Base-by-base conservation (phyloP, 2,113 vertebrate genomes). In the Larimichthys polyactis region DNA sequence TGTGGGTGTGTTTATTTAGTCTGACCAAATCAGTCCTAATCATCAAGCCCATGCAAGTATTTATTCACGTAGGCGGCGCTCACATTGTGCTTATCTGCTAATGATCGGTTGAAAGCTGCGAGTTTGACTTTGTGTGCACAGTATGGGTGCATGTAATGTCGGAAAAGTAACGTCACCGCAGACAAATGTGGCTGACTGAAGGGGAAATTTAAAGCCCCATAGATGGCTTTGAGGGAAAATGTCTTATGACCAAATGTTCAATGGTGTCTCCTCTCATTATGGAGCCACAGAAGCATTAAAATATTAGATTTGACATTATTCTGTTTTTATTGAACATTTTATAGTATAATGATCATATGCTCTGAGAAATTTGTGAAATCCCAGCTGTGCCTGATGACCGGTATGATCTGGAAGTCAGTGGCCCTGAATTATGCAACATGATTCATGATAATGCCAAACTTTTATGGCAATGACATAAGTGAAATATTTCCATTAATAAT, bases 1-100 rank as follows among this genome's bases (percentile, higher is more conserved):
- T 27, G 27, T 27, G 57, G 54, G n/a, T 12, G 43, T 65, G 72
- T 54, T 60, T 71, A 71, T 59, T 74, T 74, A 69, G 68, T 59
- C 43, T 52, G 4, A 43, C 22, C 11, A 22, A 46, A 60, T 58
- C 70, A 52, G 14, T 29, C 52, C 81, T 67, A 10, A 36, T n/a
- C 0, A 11, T 75, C 74, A 84, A 66, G 77, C 24, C 59, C 24
- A 17, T 24, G 10, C 44, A 78, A n/a, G 0, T 24, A 43, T 27
- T 77, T 64, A 59, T 15, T 40, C 46, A 82, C 8, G 24, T 46
- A 66, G 27, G 59, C 12, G 70, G 48, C 24, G 64, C n/a, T 60
- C 57, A 16, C 1, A 48, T 71, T 66, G 16, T 27, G 16, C 22
- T 14, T 15, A 72, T 63, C 19, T 44, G 27, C 8, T 48, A 59